These are phyloP conservation scores for Epinephelus awoara DNA, from an alignment of 2,797 vertebrate species.

Conservation along the genomic window DNA sequence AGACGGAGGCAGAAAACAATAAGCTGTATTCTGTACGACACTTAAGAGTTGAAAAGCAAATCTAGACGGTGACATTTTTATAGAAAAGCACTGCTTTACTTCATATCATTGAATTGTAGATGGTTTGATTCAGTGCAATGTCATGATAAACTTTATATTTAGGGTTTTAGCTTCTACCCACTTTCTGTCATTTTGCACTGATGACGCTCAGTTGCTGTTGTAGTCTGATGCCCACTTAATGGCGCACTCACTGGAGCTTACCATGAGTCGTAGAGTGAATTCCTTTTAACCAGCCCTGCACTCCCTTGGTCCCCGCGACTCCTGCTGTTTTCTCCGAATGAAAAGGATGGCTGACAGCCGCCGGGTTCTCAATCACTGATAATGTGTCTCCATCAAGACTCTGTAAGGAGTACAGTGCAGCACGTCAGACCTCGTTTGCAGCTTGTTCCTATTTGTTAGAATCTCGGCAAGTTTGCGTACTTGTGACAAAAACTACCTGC, in stretches of 20 bases:
- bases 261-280: constrained; percentile 73
- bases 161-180: neutral
- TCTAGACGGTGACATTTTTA: constrained; percentile 20
- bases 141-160: neutral
- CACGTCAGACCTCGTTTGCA: constrained; percentile 31
- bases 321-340: constrained; percentile 65
- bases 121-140: constrained; percentile 20
- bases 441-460: constrained; percentile 12
- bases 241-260: constrained; percentile 49
- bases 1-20: constrained; percentile 22
- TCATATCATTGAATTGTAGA: constrained; percentile 1
- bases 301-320: constrained; percentile 55
- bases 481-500: constrained; percentile 15
- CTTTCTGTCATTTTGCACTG: constrained; percentile 5
- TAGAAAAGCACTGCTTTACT: constrained; percentile 8
- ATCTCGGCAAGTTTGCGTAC: constrained; percentile 17
- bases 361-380: constrained; percentile 84
- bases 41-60: constrained; percentile 7
- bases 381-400: constrained; percentile 80
- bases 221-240: constrained; percentile 17
- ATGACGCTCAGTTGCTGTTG: neutral
- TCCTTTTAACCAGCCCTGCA: constrained; percentile 77
- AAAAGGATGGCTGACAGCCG: constrained; percentile 68
- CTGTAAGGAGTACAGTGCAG: constrained; percentile 65
- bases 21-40: constrained; percentile 8